Conservation (phyloP, 1,140 invertebrate genomes). For the Bombus ignitus region DNA sequence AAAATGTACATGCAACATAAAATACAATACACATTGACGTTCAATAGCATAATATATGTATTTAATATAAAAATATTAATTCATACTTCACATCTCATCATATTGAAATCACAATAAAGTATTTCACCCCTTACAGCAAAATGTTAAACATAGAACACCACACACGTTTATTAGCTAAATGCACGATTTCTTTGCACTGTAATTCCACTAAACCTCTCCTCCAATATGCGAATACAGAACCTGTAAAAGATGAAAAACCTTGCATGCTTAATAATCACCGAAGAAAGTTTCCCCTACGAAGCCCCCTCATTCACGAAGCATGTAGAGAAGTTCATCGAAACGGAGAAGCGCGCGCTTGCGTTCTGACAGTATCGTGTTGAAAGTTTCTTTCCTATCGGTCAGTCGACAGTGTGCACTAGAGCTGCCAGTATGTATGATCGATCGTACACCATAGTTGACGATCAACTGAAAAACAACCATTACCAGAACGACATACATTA, state of each 20-base stretch:
- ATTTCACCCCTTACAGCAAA: background rate
- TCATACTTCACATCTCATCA: too few species aligned
- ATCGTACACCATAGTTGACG: background rate
- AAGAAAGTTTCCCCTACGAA: background rate
- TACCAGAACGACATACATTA: background rate
- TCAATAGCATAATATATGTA: too few species aligned
- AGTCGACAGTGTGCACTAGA: background rate
- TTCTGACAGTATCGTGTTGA: accelerated
- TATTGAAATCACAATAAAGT: too few species aligned
- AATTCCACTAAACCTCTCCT: background rate
- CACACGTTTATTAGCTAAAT: background rate
- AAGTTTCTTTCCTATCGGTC: background rate
- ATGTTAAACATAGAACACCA: background rate
- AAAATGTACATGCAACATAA: too few species aligned
- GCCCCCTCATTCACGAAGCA: background rate
- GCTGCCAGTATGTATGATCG: background rate
- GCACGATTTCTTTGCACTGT: background rate
- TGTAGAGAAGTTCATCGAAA: background rate
- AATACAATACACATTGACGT: too few species aligned
- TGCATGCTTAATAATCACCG: background rate
- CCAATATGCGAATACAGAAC: background rate
- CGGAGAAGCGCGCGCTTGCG: background rate
- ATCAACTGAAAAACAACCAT: background rate
- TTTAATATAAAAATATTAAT: too few species aligned
- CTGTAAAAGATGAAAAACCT: background rate